Evolutionary conservation across 2,113 vertebrate genomes (phyloP).

Genomic region (Grus americana): DNA sequence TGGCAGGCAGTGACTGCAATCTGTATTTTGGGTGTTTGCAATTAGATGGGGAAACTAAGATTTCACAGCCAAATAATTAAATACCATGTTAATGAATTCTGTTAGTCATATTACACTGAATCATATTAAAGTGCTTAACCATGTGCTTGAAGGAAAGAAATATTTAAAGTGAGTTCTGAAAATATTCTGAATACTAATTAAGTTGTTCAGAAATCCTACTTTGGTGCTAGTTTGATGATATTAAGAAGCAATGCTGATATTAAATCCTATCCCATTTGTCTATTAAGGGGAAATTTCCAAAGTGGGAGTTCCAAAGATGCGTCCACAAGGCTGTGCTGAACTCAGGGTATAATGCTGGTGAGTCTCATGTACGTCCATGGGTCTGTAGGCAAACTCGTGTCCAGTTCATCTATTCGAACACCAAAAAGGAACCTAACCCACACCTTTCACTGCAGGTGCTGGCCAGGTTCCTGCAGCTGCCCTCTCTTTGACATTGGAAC

Average conservation of each 20-base stretch:
- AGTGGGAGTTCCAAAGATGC: background rate
- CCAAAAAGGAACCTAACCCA: background rate
- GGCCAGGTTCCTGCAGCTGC: background rate
- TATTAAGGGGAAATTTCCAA: constrained; percentile 39
- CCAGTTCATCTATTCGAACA: background rate
- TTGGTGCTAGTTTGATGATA: constrained; percentile 55
- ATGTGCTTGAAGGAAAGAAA: constrained; percentile 59
- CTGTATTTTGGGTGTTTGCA: constrained; percentile 45
- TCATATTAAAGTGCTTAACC: constrained; percentile 60
- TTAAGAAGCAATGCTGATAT: constrained; percentile 46
- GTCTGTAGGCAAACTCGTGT: background rate
- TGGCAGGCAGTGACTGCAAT: background rate
- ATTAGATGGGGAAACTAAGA: constrained; percentile 41
- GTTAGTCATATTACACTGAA: constrained; percentile 65
- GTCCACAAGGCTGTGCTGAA: background rate
- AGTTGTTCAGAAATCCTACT: constrained; percentile 58
- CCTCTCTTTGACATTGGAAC: background rate
- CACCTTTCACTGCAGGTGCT: background rate
- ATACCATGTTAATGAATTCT: constrained; percentile 63
- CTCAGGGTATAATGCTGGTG: fast-evolving
- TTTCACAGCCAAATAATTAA: constrained; percentile 61
- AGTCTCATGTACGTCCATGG: fast-evolving
- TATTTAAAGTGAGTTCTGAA: constrained; percentile 48
- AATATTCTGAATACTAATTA: constrained; percentile 72
- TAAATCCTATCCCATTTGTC: constrained; percentile 54